Base-by-base conservation (phyloP, 2,888 invertebrate genomes). In the Xestia c-nigrum region DNA sequence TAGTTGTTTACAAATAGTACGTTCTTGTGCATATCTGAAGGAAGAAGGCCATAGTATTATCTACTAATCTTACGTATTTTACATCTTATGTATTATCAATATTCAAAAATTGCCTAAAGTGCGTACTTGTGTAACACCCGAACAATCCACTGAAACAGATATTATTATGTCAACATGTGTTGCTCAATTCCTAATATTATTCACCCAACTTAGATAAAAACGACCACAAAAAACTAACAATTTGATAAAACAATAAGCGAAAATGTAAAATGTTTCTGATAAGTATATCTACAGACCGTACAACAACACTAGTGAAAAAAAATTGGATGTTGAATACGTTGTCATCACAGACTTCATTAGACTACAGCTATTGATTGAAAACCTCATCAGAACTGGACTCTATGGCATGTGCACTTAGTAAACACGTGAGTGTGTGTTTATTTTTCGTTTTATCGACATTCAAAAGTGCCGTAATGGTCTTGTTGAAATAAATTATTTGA, bases 61-160 rank as follows among this genome's bases (percentile, higher is more conserved):
- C n/a, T n/a, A 55, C 55, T 55, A 9, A 55, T 55, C 5, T 12
- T 3, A 55, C 55, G 9, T 52, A 9, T 52, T 52, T 52, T 21
- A 52, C 21, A n/a, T 59, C 10, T 14, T 21, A 31, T 6, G 0
- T 10, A 24, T 4, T 31, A 31, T 16, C 14, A 46, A 57, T 38
- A 24, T 47, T 40, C 5, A 12, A 38, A 38, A n/a, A 6, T 16
- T 1, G 2, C 19, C 7, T 16, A 19, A 19, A 4, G 10, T 59
- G 19, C 21, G 19, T 24, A 55, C n/a, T n/a, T 55, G 12, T 55
- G 5, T 12, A n/a, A n/a, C n/a, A n/a, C n/a, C n/a, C 5, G 5
- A 55, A 55, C n/a, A 55, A n/a, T n/a, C 59, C 31, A 24, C 24
- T 67, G 14, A 67, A 69, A 69, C 5, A 43, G 12, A 67, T 43